Conservation (phyloP, 2,797 vertebrate species). For the Typhlichthys eigenmanni region DNA sequence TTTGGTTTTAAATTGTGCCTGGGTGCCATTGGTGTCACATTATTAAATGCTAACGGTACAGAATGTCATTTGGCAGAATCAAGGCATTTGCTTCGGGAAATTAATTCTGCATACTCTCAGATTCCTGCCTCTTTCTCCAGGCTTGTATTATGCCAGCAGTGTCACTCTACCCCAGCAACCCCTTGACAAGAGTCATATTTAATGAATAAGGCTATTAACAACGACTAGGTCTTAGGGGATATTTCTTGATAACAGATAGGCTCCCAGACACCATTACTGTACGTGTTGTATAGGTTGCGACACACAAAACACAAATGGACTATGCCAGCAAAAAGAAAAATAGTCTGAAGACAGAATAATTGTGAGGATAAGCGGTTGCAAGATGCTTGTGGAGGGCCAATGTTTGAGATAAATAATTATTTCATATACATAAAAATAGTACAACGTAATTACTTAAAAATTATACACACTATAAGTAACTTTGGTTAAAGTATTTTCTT, state of each 20-base stretch:
- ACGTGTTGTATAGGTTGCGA: conserved; percentile 28
- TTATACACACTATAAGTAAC: no score
- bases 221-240: conserved; percentile 86
- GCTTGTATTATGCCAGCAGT: conserved; percentile 88
- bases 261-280: conserved; percentile 62
- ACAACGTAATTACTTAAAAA: no score
- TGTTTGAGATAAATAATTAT: no score
- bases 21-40: conserved; percentile 92
- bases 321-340: not conserved
- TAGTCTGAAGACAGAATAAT: no score
- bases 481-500: no score
- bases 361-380: no score
- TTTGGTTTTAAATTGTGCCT: conserved; percentile 91
- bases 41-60: conserved; percentile 92
- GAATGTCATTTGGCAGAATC: conserved; percentile 92
- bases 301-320: conserved; percentile 32
- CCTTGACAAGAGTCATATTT: conserved; percentile 97
- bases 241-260: conserved; percentile 87
- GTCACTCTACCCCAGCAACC: conserved; percentile 59
- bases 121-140: conserved; percentile 89
- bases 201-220: conserved; percentile 97
- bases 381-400: no score
- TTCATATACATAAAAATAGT: no score
- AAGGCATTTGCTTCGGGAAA: conserved; percentile 90
- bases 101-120: conserved; percentile 90